Base-by-base conservation (phyloP, 2,113 vertebrate genomes). In the Penelope pileata region DNA sequence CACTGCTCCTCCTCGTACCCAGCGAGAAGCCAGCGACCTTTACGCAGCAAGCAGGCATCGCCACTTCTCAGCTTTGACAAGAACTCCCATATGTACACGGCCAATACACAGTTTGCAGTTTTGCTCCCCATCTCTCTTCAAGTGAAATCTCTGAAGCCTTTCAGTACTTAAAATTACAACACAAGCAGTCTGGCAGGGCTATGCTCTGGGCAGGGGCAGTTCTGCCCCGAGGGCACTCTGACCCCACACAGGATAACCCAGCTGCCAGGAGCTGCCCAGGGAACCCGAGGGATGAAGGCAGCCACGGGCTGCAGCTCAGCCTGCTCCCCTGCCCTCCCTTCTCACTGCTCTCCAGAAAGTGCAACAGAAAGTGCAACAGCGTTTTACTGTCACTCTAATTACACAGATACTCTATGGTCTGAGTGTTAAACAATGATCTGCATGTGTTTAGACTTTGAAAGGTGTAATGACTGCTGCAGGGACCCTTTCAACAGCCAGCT, bases 41-140 rank as follows among this genome's bases (percentile, higher is more conserved):
- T 2, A 3, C 36, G n/a, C n/a, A 78, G 53, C 8, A 23, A 42
- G 1, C 48, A 88, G 45, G 18, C 58, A 11, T 6, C 5, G 6
- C 23, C 29, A 22, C 3, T 13, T 10, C 74, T 29, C 58, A 53
- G 58, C 59, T 56, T 1, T 5, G n/a, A 23, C 51, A 69, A 23
- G 24, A 58, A 64, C 7, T 10, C 75, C 22, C 3, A n/a, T n/a
- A n/a, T n/a, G n/a, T n/a, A n/a, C n/a, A 8, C 0, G 9, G 3
- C 32, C 36, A n/a, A 27, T 5, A 38, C 8, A 62, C 34, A 17
- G 9, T 38, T 23, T 30, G 24, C 13, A 32, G 42, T 32, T 66
- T 23, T 45, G 42, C 32, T 45, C 30, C 21, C 19, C 29, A 10
- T 10, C 21, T 19, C 30, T 67, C 22, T 45, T 45, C 32, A 29